Conservation (phyloP, 2,888 invertebrate genomes). For the Neoaliturus tenellus region DNA sequence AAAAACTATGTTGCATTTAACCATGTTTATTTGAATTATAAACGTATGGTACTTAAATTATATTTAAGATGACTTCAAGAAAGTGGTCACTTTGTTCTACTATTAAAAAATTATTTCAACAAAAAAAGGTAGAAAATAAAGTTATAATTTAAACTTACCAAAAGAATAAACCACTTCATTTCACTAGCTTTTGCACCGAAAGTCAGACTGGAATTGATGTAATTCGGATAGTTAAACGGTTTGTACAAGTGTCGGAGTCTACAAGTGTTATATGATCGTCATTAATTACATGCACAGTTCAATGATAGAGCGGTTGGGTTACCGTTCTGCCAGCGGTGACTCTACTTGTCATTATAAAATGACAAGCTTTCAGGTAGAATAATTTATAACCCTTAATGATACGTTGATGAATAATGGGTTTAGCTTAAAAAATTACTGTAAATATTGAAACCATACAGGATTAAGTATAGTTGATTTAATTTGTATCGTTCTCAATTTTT, state of each 20-base stretch:
- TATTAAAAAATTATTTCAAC: no score
- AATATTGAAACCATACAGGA: no score
- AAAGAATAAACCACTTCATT: neutral
- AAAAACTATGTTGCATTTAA: no score
- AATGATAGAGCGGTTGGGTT: neutral
- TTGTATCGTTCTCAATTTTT: no score
- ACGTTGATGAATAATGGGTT: no score
- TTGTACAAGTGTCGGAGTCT: neutral
- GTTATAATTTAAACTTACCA: neutral
- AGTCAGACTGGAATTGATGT: neutral
- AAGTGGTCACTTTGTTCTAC: no score
- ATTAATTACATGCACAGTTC: neutral
- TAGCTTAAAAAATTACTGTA: no score
- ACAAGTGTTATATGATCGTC: neutral
- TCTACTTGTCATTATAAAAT: neutral
- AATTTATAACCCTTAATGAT: neutral
- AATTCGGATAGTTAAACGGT: neutral
- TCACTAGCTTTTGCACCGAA: neutral
- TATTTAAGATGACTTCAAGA: no score
- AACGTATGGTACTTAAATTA: no score
- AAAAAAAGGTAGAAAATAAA: no score
- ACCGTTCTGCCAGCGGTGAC: neutral
- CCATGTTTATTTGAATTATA: no score
- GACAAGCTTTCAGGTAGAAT: neutral
- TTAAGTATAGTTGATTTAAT: no score